Conservation (phyloP, 2,888 invertebrate species). For the Neuroscelio doddi region DNA sequence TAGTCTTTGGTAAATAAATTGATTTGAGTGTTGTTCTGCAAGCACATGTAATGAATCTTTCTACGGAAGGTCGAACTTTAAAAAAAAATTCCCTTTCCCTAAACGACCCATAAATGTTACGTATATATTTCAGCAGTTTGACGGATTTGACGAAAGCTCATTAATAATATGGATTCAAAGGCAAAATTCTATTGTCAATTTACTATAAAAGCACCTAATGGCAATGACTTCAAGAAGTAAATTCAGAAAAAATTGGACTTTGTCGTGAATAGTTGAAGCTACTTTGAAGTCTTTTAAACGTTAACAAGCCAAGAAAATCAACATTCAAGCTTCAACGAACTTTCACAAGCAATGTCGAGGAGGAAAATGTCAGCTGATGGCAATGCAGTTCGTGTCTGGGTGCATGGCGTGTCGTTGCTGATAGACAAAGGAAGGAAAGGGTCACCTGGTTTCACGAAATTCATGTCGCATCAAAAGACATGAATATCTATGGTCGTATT, state of each 20-base stretch:
- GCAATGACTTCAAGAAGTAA: too few relatives aligned
- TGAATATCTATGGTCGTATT: constrained; percentile 26
- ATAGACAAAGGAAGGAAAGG: constrained; percentile 7
- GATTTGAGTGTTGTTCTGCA: constrained; percentile 1
- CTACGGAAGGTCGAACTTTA: neutral
- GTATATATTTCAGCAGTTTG: too few relatives aligned
- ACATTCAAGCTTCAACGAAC: too few relatives aligned
- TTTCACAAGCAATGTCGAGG: too few relatives aligned
- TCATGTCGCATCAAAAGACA: constrained; percentile 19
- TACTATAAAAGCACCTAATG: too few relatives aligned
- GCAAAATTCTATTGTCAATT: too few relatives aligned
- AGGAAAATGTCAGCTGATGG: too few relatives aligned
- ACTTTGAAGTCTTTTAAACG: neutral
- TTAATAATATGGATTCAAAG: too few relatives aligned
- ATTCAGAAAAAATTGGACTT: neutral
- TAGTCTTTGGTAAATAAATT: constrained; percentile 4
- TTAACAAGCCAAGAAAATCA: neutral
- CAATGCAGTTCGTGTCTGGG: neutral
- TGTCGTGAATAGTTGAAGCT: too few relatives aligned
- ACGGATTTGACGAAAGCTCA: too few relatives aligned
- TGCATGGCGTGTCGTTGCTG: neutral
- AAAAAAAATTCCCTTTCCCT: too few relatives aligned
- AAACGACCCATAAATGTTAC: too few relatives aligned
- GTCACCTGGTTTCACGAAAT: constrained; percentile 26
- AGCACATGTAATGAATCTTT: neutral